Evolutionary conservation across 2,888 invertebrate genomes (phyloP), one percentile per base, ranked within the genome.

Genomic region (Sphecodes monilicornis): DNA sequence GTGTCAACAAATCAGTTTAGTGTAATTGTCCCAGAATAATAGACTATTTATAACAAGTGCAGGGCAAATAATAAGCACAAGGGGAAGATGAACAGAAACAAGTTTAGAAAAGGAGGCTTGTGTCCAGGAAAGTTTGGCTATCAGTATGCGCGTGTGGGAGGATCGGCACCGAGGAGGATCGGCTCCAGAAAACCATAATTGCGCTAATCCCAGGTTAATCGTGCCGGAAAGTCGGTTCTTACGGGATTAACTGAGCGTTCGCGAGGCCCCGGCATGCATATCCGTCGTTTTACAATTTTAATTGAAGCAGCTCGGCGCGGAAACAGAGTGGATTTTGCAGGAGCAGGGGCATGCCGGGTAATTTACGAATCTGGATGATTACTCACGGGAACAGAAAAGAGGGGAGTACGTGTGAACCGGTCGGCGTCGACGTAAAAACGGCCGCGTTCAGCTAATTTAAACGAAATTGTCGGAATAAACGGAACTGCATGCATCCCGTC

Each of bases 401-500:
- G 90, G 88, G 88, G 86, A 85, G 85, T 90, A 93, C 93, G 92
- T 93, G 93, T 91, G 93, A 93, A 93, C 89, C 91, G 91, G 90
- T 92, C 90, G 88, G 90, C 90, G 91, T 90, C 88, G 87, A 89
- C 90, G 90, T 91, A 93, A 92, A 93, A 92, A 93, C 91, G 83
- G 83, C 88, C 90, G 92, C 91, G 92, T 89, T 91, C 92, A 90
- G 91, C 91, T 92, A 93, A 93, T 93, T 93, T 91, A 92, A 93
- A 91, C 92, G 91, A 90, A 94, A 94, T 92, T 92, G 93, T 89
- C 91, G 91, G 93, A 94, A 94, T 93, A 93, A 94, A 93, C 93
- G 94, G 92, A 94, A 94, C 93, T 94, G 94, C 93, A 93, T 92
- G 91, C 93, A 93, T 93, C 93, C 93, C 92, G 92, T 91, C 91